A percentile compares a stretch with the other conserved stretches of the same genome.
Evolutionary conservation across 2,113 vertebrate genomes (phyloP).

Genomic region (Rutilus rutilus): DNA sequence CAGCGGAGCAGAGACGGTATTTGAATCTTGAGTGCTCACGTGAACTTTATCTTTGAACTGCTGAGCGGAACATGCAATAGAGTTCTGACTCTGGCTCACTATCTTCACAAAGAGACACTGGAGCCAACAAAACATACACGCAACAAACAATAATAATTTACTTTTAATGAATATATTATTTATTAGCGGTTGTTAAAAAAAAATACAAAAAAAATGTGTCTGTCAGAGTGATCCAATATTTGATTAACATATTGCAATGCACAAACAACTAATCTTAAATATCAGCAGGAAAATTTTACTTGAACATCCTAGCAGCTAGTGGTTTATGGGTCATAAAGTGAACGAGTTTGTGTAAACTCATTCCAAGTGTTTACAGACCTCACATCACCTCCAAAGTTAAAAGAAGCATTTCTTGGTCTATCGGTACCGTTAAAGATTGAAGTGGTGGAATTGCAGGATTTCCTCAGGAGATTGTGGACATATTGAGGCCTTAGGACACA

Average conservation of each 20-base stretch:
- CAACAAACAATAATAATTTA: background rate
- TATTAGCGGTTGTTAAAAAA: background rate
- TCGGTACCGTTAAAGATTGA: background rate
- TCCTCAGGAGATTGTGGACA: conserved; percentile 16
- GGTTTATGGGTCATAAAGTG: background rate
- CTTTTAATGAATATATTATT: too few species aligned
- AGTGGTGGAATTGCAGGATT: conserved; percentile 11
- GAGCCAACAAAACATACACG: too few species aligned
- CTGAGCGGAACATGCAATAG: background rate
- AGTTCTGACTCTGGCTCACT: background rate
- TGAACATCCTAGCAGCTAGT: background rate
- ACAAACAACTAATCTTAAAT: background rate
- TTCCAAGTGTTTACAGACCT: background rate
- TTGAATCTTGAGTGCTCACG: background rate
- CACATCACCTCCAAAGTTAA: conserved; percentile 6
- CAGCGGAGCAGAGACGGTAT: background rate
- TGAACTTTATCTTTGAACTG: background rate
- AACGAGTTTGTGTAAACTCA: background rate
- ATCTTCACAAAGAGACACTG: background rate
- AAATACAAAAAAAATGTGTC: background rate
- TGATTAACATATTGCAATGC: background rate
- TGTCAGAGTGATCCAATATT: background rate
- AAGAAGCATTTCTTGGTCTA: background rate
- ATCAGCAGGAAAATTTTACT: background rate
- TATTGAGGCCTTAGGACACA: conserved; percentile 8